Conservation (phyloP, 1,140 invertebrate species). For the Drosophila saltans region DNA sequence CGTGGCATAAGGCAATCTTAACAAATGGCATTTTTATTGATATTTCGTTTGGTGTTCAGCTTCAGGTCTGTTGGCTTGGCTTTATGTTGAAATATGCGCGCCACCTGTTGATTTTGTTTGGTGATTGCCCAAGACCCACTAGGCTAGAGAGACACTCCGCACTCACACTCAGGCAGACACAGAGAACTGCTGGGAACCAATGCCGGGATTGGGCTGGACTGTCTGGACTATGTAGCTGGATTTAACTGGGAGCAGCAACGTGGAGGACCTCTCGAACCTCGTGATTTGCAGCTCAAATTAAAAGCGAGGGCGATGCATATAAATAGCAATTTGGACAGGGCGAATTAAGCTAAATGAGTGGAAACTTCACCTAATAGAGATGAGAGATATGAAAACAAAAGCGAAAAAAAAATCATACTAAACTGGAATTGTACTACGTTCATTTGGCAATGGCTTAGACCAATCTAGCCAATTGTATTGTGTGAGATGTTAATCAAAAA, state of each 20-base stretch:
- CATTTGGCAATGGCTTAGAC: not conserved
- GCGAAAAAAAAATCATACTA: slow-evolving; percentile 3
- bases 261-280: slow-evolving; percentile 41
- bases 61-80: slow-evolving; percentile 51
- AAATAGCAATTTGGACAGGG: slow-evolving; percentile 78
- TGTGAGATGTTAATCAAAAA: not conserved
- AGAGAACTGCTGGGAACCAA: slow-evolving; percentile 19
- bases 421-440: not conserved
- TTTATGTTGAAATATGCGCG: slow-evolving; percentile 79
- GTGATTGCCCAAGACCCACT: slow-evolving; percentile 44
- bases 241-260: not conserved
- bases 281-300: slow-evolving; percentile 78
- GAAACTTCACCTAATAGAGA: slow-evolving; percentile 33
- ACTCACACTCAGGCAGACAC: not conserved
- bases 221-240: not conserved
- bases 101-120: slow-evolving; percentile 80
- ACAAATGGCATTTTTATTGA: slow-evolving; percentile 82
- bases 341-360: slow-evolving; percentile 78
- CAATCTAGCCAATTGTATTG: not conserved
- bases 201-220: not conserved
- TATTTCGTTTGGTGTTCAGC: slow-evolving; percentile 69
- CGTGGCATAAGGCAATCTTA: slow-evolving; percentile 67
- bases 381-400: slow-evolving; percentile 16
- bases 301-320: slow-evolving; percentile 79
- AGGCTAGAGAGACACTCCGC: slow-evolving; percentile 5